Conservation (phyloP, 1,140 invertebrate species). For the Cydia splendana region DNA sequence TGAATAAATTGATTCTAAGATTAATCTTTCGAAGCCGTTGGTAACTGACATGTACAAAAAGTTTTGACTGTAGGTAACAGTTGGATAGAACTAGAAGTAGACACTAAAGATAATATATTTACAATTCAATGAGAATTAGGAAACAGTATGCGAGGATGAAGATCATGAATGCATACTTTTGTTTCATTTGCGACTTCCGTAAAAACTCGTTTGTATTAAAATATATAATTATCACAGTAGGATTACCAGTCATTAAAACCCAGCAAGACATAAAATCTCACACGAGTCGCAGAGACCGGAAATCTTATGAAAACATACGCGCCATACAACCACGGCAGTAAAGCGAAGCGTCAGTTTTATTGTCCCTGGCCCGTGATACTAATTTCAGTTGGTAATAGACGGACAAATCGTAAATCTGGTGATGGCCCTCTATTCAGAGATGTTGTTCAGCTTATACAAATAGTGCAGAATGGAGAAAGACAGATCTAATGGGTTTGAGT, state of each 20-base stretch:
- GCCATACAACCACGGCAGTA: conserved; percentile 39
- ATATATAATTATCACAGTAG: conserved; percentile 21
- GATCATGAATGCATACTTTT: not conserved
- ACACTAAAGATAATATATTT: not conserved
- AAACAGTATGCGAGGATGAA: not conserved
- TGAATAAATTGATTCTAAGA: conserved; percentile 78
- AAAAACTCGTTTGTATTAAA: conserved; percentile 5
- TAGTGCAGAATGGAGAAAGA: conserved; percentile 38
- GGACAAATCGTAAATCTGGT: conserved; percentile 50
- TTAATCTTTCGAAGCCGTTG: conserved; percentile 62
- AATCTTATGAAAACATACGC: conserved; percentile 51
- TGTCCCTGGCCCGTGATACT: conserved; percentile 47
- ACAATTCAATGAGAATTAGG: not conserved
- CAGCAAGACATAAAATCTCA: conserved; percentile 34
- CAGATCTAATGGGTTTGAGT: conserved; percentile 39
- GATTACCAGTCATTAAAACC: conserved; percentile 26
- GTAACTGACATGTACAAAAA: conserved; percentile 36
- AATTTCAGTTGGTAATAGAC: conserved; percentile 50
- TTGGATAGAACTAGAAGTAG: conserved; percentile 7
- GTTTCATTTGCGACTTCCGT: conserved; percentile 14
- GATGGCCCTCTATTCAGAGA: conserved; percentile 50
- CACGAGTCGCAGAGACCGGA: conserved; percentile 49
- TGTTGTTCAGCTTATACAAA: conserved; percentile 47
- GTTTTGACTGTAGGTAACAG: conserved; percentile 5
- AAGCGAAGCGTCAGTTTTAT: conserved; percentile 51